These are phyloP conservation scores for Stramonita haemastoma DNA, from an alignment of 2,888 invertebrate species.

Conservation along the genomic window DNA sequence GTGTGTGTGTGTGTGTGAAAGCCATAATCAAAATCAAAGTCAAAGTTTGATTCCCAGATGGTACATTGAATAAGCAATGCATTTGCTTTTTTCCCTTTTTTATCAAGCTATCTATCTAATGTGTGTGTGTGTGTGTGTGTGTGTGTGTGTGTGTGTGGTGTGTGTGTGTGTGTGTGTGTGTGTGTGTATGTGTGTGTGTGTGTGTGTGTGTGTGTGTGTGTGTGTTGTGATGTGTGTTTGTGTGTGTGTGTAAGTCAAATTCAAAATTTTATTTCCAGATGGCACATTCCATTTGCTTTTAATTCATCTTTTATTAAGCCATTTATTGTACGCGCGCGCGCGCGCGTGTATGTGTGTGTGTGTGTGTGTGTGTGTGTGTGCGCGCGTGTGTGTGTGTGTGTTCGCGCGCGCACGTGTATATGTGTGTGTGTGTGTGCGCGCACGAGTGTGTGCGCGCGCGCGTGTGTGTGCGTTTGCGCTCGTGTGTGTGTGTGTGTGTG, in stretches of 20 bases:
- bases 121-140: neutral
- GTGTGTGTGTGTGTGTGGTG: constrained; percentile 6
- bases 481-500: too few relatives aligned
- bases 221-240: neutral
- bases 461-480: too few relatives aligned
- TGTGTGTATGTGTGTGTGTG: constrained; percentile 13
- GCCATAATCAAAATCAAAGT: neutral
- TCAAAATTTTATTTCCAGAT: too few relatives aligned
- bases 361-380: neutral
- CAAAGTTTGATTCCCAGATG: too few relatives aligned
- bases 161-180: neutral
- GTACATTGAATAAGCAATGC: too few relatives aligned
- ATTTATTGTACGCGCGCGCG: neutral
- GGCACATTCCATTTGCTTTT: too few relatives aligned
- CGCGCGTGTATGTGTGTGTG: neutral
- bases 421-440: too few relatives aligned
- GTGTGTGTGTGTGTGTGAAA: neutral
- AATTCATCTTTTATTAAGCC: too few relatives aligned
- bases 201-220: constrained; percentile 12
- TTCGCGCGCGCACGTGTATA: too few relatives aligned
- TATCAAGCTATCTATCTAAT: too few relatives aligned
- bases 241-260: constrained; percentile 17
- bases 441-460: too few relatives aligned
- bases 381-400: neutral
- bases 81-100: too few relatives aligned